Conservation (phyloP, 2,797 vertebrate genomes). For the Muscicapa comitata region DNA sequence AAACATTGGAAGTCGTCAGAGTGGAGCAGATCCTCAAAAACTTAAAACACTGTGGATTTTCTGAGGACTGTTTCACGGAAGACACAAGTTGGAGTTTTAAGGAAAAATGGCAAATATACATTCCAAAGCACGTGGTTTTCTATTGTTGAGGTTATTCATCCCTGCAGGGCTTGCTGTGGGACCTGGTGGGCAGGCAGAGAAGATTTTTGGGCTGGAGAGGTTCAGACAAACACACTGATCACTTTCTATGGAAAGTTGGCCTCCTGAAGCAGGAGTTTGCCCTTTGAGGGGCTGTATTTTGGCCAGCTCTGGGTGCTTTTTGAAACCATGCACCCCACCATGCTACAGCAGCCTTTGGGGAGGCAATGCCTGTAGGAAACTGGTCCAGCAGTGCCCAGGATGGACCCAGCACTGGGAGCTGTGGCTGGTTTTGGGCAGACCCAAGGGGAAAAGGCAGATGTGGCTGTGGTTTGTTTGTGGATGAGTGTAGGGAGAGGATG, state of each 20-base stretch:
- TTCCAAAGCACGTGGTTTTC: rapidly evolving
- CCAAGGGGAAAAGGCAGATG: neutral
- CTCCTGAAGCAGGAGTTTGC: neutral
- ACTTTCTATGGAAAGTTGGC: rapidly evolving
- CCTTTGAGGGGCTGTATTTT: neutral
- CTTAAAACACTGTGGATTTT: neutral
- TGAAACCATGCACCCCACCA: rapidly evolving
- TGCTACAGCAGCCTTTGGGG: neutral
- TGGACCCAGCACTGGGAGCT: neutral
- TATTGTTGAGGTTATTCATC: rapidly evolving
- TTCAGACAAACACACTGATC: neutral
- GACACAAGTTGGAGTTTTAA: neutral
- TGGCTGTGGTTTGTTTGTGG: neutral
- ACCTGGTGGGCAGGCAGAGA: neutral
- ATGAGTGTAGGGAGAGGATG: neutral
- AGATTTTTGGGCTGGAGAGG: neutral
- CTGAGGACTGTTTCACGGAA: neutral
- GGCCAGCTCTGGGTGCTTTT: neutral
- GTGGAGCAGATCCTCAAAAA: neutral
- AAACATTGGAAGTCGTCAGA: neutral
- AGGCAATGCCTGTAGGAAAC: neutral
- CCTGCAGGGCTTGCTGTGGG: neutral
- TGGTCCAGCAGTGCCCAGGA: neutral
- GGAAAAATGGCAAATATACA: neutral
- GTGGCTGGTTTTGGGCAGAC: neutral